Percentiles rank a stretch among this genome's conserved stretches.
Conservation (phyloP, 2,888 invertebrate genomes). For the Callinectes sapidus region DNA sequence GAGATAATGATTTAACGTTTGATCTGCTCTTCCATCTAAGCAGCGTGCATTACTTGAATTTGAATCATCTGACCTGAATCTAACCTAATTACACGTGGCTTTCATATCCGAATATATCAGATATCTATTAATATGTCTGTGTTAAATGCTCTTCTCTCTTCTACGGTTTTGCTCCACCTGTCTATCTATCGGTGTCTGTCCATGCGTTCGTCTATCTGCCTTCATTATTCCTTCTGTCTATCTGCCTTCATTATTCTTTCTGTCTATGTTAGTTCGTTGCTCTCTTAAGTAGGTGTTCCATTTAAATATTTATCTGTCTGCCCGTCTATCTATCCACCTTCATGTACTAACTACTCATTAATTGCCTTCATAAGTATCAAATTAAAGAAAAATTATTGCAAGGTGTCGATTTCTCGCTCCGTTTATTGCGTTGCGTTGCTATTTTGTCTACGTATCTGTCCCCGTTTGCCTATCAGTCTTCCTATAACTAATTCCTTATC, state of each 20-base stretch:
- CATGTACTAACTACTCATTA: too few species aligned
- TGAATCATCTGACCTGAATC: neutral
- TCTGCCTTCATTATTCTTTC: neutral
- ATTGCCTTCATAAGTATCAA: too few species aligned
- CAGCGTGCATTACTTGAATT: neutral
- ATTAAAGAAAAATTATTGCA: too few species aligned
- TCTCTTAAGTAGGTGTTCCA: too few species aligned
- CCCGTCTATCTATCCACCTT: too few species aligned
- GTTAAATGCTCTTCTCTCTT: neutral
- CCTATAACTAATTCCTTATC: too few species aligned
- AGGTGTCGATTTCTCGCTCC: neutral
- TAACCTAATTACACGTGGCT: neutral
- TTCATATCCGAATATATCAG: neutral
- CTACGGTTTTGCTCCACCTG: neutral
- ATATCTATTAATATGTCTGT: neutral
- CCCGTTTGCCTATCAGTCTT: too few species aligned
- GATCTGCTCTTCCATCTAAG: neutral
- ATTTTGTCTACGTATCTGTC: too few species aligned
- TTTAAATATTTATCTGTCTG: too few species aligned
- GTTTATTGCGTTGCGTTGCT: too few species aligned
- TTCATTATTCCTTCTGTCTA: neutral
- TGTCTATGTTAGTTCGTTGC: too few species aligned
- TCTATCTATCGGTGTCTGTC: neutral
- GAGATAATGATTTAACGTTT: neutral
- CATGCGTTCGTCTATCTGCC: neutral